Percentiles rank a stretch among this genome's conserved stretches.
These are phyloP conservation scores for Hypomecis punctinalis DNA, from an alignment of 2,888 invertebrate species.

Conservation along the genomic window DNA sequence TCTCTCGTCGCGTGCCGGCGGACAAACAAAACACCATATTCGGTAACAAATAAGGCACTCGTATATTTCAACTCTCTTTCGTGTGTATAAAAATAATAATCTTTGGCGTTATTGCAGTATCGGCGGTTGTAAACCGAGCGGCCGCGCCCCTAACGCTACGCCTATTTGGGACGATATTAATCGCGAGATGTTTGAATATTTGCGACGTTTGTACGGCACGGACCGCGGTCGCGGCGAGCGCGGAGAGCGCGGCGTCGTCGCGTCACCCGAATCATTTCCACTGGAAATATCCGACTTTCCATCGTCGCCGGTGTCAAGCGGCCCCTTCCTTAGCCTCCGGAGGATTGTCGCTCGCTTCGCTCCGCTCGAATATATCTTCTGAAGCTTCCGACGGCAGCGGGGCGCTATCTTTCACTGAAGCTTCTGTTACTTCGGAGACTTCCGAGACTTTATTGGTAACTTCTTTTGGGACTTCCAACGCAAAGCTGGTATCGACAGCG, in stretches of 20 bases:
- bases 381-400: conserved; percentile 37
- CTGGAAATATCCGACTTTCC: conserved; percentile 75
- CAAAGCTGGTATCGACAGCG: conserved; percentile 67
- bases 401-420: conserved; percentile 10
- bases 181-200: no score
- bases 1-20: conserved; percentile 58
- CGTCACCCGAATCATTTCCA: conserved; percentile 81
- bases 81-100: conserved; percentile 74
- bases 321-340: conserved; percentile 57
- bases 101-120: conserved; percentile 72
- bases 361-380: conserved; percentile 59
- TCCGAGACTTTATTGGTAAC: neutral
- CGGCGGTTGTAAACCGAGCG: conserved; percentile 37
- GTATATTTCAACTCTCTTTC: conserved; percentile 75
- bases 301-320: conserved; percentile 66
- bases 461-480: conserved; percentile 30
- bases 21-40: conserved; percentile 76
- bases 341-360: conserved; percentile 37
- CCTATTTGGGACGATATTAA: neutral
- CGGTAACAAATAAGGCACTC: conserved; percentile 84
- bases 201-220: no score
- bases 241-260: conserved; percentile 44
- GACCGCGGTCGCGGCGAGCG: conserved; percentile 20
- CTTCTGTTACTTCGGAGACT: conserved; percentile 20
- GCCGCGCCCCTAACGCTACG: conserved; percentile 26